A percentile compares a stretch with the other conserved stretches of the same genome.
Evolutionary conservation across 1,140 invertebrate genomes (phyloP).

Genomic region (Sinonovacula constricta): DNA sequence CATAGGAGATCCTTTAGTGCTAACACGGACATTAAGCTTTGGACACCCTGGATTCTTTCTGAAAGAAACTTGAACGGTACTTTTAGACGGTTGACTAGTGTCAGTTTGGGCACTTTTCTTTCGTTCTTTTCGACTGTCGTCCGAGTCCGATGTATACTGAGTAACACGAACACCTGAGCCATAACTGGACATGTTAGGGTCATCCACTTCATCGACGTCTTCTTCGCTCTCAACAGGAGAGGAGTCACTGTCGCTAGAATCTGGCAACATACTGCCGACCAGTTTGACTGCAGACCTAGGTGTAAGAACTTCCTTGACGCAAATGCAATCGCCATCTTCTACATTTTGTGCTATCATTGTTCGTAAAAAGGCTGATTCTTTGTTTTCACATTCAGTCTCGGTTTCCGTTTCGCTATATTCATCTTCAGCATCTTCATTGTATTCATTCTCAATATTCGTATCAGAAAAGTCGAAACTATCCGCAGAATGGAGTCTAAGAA

Average conservation of each 20-base stretch:
- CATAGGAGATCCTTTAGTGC: background rate
- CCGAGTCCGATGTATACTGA: constrained; percentile 46
- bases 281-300: constrained; percentile 23
- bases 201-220: background rate
- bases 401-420: constrained; percentile 42
- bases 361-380: background rate
- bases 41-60: background rate
- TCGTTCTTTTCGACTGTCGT: constrained; percentile 4
- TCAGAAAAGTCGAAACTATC: no score
- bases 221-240: constrained; percentile 2
- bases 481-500: no score
- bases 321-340: background rate
- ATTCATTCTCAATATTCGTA: no score
- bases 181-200: constrained; percentile 26
- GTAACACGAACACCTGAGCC: constrained; percentile 24
- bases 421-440: constrained; percentile 37
- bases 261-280: constrained; percentile 29
- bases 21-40: background rate
- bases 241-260: background rate
- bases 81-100: background rate
- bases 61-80: background rate
- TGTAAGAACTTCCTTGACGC: constrained; percentile 14
- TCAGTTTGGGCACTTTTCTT: background rate
- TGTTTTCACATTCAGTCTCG: constrained; percentile 9
- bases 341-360: background rate